phyloP scores from a whole-genome alignment of 2,797 vertebrate genomes.

The Manis crassicaudata region DNA sequence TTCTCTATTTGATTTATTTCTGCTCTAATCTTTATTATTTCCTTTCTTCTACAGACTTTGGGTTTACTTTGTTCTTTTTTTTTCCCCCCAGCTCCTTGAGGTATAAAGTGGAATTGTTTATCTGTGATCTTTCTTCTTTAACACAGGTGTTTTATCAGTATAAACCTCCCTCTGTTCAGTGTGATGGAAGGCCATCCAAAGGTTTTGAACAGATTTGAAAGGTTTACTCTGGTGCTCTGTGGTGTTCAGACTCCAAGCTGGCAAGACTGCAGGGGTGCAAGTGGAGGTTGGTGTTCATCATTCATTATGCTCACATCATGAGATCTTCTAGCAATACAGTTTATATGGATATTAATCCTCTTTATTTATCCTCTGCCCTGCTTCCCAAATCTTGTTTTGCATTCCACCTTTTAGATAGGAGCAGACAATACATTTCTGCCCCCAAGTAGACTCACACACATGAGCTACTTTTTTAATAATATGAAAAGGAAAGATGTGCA shows the following conservation, averaged over 20 bases:
- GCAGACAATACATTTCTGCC: neutral
- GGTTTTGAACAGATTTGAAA: neutral
- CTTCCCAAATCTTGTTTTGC: neutral
- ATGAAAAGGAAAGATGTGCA: neutral
- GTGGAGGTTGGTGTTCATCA: too few relatives aligned
- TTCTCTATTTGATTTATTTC: neutral
- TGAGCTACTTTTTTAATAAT: neutral
- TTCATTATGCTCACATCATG: neutral
- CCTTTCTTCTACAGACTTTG: neutral
- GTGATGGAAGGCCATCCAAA: neutral
- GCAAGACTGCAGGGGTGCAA: accelerated
- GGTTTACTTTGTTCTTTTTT: neutral
- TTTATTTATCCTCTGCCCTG: neutral
- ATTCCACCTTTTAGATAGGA: neutral
- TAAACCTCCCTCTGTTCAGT: neutral
- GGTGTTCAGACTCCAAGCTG: accelerated
- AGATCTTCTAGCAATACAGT: neutral
- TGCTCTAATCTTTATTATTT: neutral
- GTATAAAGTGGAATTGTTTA: neutral
- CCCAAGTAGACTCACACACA: neutral
- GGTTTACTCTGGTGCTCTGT: neutral
- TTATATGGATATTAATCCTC: too few relatives aligned
- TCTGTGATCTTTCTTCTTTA: neutral
- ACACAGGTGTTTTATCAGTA: neutral
- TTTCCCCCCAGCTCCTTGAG: neutral